Conservation (phyloP, 1,140 invertebrate species). For the Heliothis virescens region DNA sequence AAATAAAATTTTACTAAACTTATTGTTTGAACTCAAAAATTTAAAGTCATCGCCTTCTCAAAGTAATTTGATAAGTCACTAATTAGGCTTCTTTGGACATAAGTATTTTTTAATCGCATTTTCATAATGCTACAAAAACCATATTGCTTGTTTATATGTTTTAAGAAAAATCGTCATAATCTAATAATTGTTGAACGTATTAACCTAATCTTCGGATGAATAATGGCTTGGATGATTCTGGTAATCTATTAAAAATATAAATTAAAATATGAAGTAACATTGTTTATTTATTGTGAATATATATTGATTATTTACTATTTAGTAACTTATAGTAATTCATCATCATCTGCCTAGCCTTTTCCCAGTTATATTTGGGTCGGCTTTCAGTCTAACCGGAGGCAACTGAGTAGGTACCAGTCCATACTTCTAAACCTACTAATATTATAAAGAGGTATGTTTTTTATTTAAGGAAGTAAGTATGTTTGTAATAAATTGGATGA, state of each 20-base stretch:
- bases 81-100: conserved; percentile 6
- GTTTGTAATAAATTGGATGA: no score
- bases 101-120: conserved; percentile 28
- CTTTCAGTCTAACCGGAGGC: no score
- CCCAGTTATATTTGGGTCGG: no score
- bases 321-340: no score
- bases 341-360: no score
- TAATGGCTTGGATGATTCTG: background rate
- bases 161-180: conserved; percentile 19
- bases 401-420: no score
- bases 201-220: background rate
- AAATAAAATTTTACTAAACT: background rate
- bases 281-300: no score
- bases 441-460: no score
- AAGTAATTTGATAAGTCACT: conserved; percentile 17
- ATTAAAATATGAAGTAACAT: no score
- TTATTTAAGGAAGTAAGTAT: no score
- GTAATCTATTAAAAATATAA: background rate
- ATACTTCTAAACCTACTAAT: no score
- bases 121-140: background rate
- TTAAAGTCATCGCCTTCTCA: background rate
- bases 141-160: conserved; percentile 1
- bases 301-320: no score
- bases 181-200: background rate
- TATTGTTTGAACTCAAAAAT: background rate